Conservation (phyloP, 2,888 invertebrate species). For the Cylloceria caligata region DNA sequence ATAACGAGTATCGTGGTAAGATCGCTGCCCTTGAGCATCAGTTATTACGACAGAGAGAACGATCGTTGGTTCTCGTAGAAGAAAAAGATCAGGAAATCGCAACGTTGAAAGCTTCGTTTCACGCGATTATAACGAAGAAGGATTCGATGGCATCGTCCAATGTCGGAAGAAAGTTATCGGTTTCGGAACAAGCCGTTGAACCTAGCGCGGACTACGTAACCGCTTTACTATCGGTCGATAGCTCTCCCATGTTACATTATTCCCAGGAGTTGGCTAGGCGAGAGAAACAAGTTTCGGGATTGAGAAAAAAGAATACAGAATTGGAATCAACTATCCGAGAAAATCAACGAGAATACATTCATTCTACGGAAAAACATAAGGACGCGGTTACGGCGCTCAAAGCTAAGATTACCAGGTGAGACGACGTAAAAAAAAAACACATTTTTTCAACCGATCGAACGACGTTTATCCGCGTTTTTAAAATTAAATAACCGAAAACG, state of each 20-base stretch:
- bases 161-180: conserved; percentile 76
- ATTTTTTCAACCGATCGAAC: no score
- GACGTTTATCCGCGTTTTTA: no score
- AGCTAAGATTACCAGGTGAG: conserved; percentile 82
- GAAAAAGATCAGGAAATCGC: conserved; percentile 92
- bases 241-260: conserved; percentile 92
- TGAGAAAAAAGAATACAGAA: conserved; percentile 90
- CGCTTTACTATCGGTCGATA: conserved; percentile 85
- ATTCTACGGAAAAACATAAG: conserved; percentile 78
- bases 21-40: conserved; percentile 89
- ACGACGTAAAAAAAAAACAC: not conserved
- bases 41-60: conserved; percentile 91
- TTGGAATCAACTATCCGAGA: conserved; percentile 83
- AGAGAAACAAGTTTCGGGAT: conserved; percentile 91
- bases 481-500: no score
- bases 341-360: conserved; percentile 80
- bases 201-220: conserved; percentile 78
- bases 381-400: conserved; percentile 79
- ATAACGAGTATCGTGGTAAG: conserved; percentile 86
- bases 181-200: conserved; percentile 72
- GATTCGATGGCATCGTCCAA: conserved; percentile 77
- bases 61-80: conserved; percentile 91
- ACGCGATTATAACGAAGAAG: conserved; percentile 85
- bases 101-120: conserved; percentile 87
- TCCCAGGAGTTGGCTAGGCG: conserved; percentile 93